Evolutionary conservation across 2,888 invertebrate species (phyloP), one percentile per base, ranked within the genome.

Genomic region (Cantharis lateralis): DNA sequence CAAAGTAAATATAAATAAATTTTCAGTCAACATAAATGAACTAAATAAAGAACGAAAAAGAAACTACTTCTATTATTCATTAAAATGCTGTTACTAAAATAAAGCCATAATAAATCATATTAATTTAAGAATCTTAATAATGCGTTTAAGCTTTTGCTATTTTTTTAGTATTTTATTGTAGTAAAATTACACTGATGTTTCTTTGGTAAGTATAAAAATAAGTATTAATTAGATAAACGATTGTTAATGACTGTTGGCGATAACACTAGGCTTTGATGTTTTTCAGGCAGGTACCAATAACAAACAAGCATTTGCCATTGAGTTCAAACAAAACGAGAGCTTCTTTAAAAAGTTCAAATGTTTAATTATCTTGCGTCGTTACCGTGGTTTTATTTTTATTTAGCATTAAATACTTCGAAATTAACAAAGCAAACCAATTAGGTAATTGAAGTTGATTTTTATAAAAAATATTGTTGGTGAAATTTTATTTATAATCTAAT

Each of bases 181-280:
- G 48, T 48, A 48, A 48, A 48, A 48, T 48, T 48, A 48, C 48
- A 48, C n/a, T 48, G 48, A 48, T 48, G 48, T 48, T 48, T 48
- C 48, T 48, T 48, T 48, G n/a, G 48, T 48, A 48, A 48, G 48
- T 48, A 20, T 20, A 20, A 66, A 66, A 66, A 66, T 66, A 66
- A 15, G 13, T 24, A 20, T 20, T 66, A 66, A 66, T 66, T 66
- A 66, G 64, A 20, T 66, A 66, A 66, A 66, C 64, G 64, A 66
- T 66, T 24, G 20, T 16, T 66, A 66, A 66, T 66, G 64, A 20
- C 64, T 66, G 64, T 24, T 66, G 64, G 64, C 64, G 64, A 66
- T 66, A 66, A 66, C 64, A 24, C 64, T 66, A 66, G 20, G 20
- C 64, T 66, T 66, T 66, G 64, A 66, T 66, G 64, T 66, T 66